Percentiles rank a stretch among this genome's conserved stretches.
These are phyloP conservation scores for Ormyrus thymus DNA, from an alignment of 2,888 invertebrate genomes.

Conservation along the genomic window DNA sequence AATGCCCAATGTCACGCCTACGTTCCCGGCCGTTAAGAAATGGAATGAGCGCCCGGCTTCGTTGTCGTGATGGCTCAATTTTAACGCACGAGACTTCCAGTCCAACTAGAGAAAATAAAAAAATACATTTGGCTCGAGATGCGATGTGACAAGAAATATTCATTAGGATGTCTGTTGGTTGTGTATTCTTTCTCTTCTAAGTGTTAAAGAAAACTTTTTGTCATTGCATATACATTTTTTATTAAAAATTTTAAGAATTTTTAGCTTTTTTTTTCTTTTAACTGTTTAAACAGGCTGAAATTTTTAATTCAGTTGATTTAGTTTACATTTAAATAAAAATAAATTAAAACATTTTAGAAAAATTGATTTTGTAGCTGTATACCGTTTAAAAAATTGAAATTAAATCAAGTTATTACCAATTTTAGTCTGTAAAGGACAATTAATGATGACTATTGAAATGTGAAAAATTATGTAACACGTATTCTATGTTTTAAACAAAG, in stretches of 20 bases:
- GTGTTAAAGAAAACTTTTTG: neutral
- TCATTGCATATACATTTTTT: slow-evolving; percentile 1
- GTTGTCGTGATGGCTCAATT: slow-evolving; percentile 30
- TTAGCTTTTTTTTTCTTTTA: slow-evolving; percentile 23
- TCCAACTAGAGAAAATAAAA: slow-evolving; percentile 48
- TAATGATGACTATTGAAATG: neutral
- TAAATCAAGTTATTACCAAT: slow-evolving; percentile 15
- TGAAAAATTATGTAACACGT: neutral
- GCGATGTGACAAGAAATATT: slow-evolving; percentile 32
- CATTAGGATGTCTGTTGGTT: neutral
- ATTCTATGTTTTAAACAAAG: too few relatives aligned
- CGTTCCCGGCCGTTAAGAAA: slow-evolving; percentile 24
- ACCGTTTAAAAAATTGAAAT: slow-evolving; percentile 21
- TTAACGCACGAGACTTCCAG: slow-evolving; percentile 57
- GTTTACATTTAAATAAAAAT: neutral
- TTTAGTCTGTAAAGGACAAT: slow-evolving; percentile 14
- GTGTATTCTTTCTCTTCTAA: neutral
- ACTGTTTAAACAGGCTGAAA: slow-evolving; percentile 20
- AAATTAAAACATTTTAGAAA: slow-evolving; percentile 11
- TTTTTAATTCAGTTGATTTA: slow-evolving; percentile 34
- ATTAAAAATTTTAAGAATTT: neutral
- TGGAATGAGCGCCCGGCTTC: neutral
- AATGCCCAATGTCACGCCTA: slow-evolving; percentile 48
- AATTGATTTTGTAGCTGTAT: slow-evolving; percentile 37
- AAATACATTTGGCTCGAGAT: slow-evolving; percentile 38